Base-by-base conservation (phyloP, 2,888 invertebrate species). In the Drosophila multiciliata region DNA sequence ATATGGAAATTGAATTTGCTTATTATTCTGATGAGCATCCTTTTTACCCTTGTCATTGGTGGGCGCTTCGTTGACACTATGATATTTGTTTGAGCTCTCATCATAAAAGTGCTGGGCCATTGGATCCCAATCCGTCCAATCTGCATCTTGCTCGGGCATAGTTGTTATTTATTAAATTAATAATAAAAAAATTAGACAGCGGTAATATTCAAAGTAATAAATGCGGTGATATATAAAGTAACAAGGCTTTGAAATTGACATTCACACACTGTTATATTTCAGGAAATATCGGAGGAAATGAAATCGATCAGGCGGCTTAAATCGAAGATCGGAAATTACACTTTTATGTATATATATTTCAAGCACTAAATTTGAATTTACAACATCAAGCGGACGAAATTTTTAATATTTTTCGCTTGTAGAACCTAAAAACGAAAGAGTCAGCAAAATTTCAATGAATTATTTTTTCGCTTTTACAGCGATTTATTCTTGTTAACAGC, bases 71-170 rank as follows among this genome's bases (percentile, higher is more conserved):
- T 65, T 71, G 9, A 67, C 29, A 32, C 32, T 66, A 1, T 45
- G 50, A 50, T 82, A 87, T 1, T 48, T 65, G 20, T 70, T 87
- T 1, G 9, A 29, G 0, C 1, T 26, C 15, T 67, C 64, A 11
- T 81, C 59, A 35, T 75, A 20, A 36, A 54, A 86, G 4, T 82
- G 73, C 7, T 71, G 26, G 7, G 64, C 65, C 69, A 79, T 74
- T 1, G 82, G 89, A 70, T 87, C 45, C 75, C 80, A 86, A 9
- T 69, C 33, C 2, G 45, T 33, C 64, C 66, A 76, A 17, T 78
- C 63, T 0, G 55, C 23, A 8, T 64, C n/a, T n/a, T 6, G 8
- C 1, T 70, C 29, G 6, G 38, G 29, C 76, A 74, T 74, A 29
- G 40, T 53, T 38, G 20, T 57, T 32, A 17, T 40, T n/a, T 55